These are phyloP conservation scores for Xestia rhomboidea DNA, from an alignment of 2,888 invertebrate genomes.

Conservation along the genomic window DNA sequence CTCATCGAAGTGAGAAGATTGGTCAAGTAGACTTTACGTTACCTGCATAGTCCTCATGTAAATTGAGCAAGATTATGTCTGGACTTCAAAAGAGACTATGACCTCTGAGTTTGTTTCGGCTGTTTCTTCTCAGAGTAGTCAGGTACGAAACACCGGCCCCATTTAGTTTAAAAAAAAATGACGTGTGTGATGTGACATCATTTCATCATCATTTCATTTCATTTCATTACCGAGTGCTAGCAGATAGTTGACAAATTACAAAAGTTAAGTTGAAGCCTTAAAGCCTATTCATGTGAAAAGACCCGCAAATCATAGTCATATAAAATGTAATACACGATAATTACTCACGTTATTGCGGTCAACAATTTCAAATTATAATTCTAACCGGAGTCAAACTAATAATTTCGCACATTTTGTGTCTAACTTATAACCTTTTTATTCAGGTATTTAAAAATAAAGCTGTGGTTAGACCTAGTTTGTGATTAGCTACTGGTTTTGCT, in stretches of 20 bases:
- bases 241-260: neutral
- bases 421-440: conserved; percentile 38
- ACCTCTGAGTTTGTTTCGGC: too few species aligned
- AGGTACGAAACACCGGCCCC: too few species aligned
- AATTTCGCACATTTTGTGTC: conserved; percentile 30
- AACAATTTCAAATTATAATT: conserved; percentile 39
- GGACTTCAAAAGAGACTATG: too few species aligned
- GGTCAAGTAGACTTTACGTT: neutral
- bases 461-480: conserved; percentile 2
- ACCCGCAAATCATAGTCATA: neutral
- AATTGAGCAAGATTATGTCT: too few species aligned
- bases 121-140: too few species aligned
- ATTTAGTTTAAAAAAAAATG: too few species aligned
- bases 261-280: conserved; percentile 7
- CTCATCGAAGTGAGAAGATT: neutral
- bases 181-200: too few species aligned
- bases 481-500: conserved; percentile 12
- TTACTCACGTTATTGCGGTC: conserved; percentile 4
- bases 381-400: conserved; percentile 30
- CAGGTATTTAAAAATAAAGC: conserved; percentile 13
- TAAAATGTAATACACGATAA: conserved; percentile 15
- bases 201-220: too few species aligned
- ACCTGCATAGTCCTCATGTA: too few species aligned
- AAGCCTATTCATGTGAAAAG: neutral
- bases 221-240: neutral